phyloP scores from a whole-genome alignment of 2,888 invertebrate genomes.

The Congeria kusceri region DNA sequence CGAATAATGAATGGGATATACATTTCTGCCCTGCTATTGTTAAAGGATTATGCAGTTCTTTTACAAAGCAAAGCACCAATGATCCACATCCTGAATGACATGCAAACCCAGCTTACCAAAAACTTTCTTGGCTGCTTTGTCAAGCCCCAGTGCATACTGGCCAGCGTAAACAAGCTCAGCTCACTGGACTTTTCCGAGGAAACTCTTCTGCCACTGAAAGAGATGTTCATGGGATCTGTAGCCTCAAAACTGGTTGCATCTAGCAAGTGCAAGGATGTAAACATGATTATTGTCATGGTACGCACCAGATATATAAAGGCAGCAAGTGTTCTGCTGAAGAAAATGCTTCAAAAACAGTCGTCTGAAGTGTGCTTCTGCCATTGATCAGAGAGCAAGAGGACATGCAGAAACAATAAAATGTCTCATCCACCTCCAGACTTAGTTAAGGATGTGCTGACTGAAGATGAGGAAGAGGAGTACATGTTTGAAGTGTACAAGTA shows the following conservation, averaged over 20 bases:
- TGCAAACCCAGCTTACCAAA: slow-evolving; percentile 21
- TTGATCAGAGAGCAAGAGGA: slow-evolving; percentile 42
- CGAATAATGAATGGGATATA: slow-evolving; percentile 11
- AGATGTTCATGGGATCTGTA: slow-evolving; percentile 36
- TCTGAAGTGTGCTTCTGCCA: slow-evolving; percentile 37
- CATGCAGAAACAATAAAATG: slow-evolving; percentile 21
- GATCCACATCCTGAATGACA: slow-evolving; percentile 22
- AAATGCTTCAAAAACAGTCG: slow-evolving; percentile 52
- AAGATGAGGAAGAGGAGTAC: slow-evolving; percentile 12
- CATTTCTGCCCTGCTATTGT: not conserved
- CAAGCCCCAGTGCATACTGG: slow-evolving; percentile 25
- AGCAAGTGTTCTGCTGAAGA: slow-evolving; percentile 34
- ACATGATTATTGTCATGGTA: not conserved
- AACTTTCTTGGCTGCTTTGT: slow-evolving; percentile 35
- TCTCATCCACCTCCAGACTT: slow-evolving; percentile 36
- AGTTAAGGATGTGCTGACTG: slow-evolving; percentile 31
- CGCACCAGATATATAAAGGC: slow-evolving; percentile 5
- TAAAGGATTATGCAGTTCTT: slow-evolving; percentile 21
- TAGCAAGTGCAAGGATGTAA: not conserved
- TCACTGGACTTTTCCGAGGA: not conserved
- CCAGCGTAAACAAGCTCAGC: slow-evolving; percentile 8
- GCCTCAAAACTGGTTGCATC: not conserved
- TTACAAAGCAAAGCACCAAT: slow-evolving; percentile 28
- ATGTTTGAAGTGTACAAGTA: not conserved
- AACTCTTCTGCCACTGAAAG: not conserved